A percentile compares a stretch with the other conserved stretches of the same genome.
phyloP scores from a whole-genome alignment of 2,888 invertebrate genomes.

The Temnothorax unifasciatus region DNA sequence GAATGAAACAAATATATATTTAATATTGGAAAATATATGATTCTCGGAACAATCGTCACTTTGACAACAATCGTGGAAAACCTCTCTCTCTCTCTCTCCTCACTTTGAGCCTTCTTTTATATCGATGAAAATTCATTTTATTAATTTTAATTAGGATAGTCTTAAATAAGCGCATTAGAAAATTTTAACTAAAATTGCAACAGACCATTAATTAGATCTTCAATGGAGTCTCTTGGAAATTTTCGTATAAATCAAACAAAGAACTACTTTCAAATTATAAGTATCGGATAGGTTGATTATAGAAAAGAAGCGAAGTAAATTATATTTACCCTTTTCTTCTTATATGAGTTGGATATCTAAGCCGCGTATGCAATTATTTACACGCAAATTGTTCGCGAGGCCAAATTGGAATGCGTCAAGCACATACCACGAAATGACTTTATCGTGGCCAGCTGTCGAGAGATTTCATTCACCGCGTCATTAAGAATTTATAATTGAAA shows the following conservation, averaged over 20 bases:
- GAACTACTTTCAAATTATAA: not conserved
- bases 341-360: not conserved
- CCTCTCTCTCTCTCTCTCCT: too few species aligned
- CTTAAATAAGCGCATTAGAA: conserved; percentile 19
- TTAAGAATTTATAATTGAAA: conserved; percentile 58
- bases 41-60: not conserved
- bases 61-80: not conserved
- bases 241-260: not conserved
- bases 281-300: not conserved
- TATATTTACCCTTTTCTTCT: not conserved
- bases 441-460: conserved; percentile 25
- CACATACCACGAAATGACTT: conserved; percentile 14
- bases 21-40: not conserved
- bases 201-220: conserved; percentile 11
- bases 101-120: not conserved
- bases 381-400: conserved; percentile 16
- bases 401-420: conserved; percentile 44
- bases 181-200: conserved; percentile 16
- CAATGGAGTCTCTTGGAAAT: not conserved
- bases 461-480: conserved; percentile 40
- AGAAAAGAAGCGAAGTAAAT: not conserved
- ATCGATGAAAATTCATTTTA: not conserved
- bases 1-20: not conserved
- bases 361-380: conserved; percentile 6
- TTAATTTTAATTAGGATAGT: not conserved